phyloP scores from a whole-genome alignment of 2,888 invertebrate genomes.

The Rotaria socialis region DNA sequence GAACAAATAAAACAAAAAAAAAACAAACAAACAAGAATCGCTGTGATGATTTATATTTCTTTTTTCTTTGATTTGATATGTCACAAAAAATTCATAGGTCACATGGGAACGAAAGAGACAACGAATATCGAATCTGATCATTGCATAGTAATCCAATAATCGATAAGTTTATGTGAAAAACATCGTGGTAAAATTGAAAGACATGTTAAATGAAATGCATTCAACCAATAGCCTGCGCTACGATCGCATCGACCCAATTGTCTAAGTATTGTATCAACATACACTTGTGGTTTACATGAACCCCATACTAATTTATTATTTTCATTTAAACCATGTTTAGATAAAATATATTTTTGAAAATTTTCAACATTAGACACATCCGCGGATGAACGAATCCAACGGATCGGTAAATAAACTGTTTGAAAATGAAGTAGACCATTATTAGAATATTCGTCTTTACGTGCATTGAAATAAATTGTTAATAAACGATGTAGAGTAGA shows the following conservation, averaged over 20 bases:
- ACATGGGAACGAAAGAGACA: not conserved
- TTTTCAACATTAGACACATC: not conserved
- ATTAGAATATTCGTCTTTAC: conserved; percentile 18
- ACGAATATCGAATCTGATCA: not conserved
- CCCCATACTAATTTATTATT: conserved; percentile 1
- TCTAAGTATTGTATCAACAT: conserved; percentile 24
- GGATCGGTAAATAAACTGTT: conserved; percentile 17
- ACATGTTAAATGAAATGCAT: not conserved
- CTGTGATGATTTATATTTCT: too few relatives aligned
- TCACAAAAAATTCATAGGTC: not conserved
- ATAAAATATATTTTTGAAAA: conserved; percentile 29
- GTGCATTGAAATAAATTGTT: conserved; percentile 12
- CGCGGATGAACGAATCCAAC: not conserved
- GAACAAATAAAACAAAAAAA: too few relatives aligned
- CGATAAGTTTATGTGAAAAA: conserved; percentile 15
- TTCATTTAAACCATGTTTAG: conserved; percentile 18
- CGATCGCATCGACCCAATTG: conserved; percentile 25
- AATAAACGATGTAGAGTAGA: conserved; percentile 5
- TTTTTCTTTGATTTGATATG: too few relatives aligned
- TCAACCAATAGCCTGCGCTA: conserved; percentile 27
- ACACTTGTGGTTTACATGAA: conserved; percentile 15
- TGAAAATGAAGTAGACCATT: conserved; percentile 34
- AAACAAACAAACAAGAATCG: too few relatives aligned
- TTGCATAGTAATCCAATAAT: not conserved
- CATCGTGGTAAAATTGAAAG: not conserved